phyloP scores from a whole-genome alignment of 2,888 invertebrate species.

The Pristionchus entomophagus region DNA sequence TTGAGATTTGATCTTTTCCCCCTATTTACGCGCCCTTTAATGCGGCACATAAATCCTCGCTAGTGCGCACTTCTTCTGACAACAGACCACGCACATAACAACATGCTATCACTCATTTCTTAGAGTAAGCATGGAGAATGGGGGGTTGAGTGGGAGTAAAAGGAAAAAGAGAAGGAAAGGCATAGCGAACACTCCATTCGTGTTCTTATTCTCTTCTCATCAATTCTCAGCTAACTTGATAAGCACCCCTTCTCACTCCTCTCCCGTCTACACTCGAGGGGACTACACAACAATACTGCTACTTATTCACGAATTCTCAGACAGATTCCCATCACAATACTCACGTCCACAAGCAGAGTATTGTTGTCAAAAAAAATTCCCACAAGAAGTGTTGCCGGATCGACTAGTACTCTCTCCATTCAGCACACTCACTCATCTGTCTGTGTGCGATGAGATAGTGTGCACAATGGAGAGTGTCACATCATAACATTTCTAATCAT shows the following conservation, averaged over 20 bases:
- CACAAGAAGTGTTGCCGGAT: no score
- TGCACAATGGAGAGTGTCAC: no score
- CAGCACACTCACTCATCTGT: no score
- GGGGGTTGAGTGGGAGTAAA: neutral
- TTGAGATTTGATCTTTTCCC: no score
- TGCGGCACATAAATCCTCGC: slow-evolving; percentile 2
- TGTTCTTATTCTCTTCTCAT: neutral
- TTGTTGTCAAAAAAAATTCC: no score
- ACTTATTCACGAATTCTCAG: neutral
- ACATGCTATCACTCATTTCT: slow-evolving; percentile 9
- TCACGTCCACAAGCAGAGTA: no score
- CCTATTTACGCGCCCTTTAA: no score
- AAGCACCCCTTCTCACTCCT: neutral
- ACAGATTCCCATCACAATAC: neutral
- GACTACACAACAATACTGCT: neutral
- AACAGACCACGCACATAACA: neutral
- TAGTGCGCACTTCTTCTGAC: neutral
- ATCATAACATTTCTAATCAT: no score
- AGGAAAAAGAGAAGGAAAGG: neutral
- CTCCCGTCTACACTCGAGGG: neutral
- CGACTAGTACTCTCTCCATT: no score
- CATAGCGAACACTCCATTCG: slow-evolving; percentile 12
- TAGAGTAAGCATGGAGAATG: neutral
- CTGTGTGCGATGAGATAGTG: no score
- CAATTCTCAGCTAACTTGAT: slow-evolving; percentile 17